phyloP scores from a whole-genome alignment of 2,113 vertebrate species.

The Excalfactoria chinensis region DNA sequence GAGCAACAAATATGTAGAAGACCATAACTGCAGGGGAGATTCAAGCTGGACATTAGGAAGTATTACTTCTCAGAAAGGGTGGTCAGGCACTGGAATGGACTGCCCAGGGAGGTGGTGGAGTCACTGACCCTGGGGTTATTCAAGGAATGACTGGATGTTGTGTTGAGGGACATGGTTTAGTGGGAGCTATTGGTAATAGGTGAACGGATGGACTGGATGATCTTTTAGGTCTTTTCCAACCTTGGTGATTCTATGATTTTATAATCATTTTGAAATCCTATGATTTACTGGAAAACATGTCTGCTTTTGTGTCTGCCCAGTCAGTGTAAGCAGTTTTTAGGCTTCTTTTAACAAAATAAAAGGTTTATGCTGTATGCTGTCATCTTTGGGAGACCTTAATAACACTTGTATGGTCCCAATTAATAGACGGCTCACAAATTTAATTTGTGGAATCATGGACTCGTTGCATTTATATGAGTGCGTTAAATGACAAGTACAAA shows the following conservation, averaged over 20 bases:
- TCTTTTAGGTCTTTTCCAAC: too few species aligned
- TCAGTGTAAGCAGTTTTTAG: background rate
- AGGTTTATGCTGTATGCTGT: background rate
- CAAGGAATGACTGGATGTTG: too few species aligned
- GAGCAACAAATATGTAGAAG: background rate
- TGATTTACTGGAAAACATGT: background rate
- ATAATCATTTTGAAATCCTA: background rate
- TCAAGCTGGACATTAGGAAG: too few species aligned
- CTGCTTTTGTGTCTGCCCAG: background rate
- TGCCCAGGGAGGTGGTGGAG: too few species aligned
- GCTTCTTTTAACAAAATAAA: background rate
- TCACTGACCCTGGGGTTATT: too few species aligned
- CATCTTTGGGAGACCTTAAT: background rate
- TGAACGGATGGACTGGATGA: too few species aligned
- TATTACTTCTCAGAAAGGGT: too few species aligned
- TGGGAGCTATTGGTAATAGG: too few species aligned
- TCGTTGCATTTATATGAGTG: conserved; percentile 4
- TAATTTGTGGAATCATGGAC: background rate
- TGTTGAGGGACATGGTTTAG: too few species aligned
- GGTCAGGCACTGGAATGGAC: too few species aligned
- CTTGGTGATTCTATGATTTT: too few species aligned
- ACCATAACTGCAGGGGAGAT: background rate
- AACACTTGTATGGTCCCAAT: background rate
- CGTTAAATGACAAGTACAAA: conserved; percentile 5
- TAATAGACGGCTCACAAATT: background rate